Evolutionary conservation across 2,113 vertebrate genomes (phyloP).

Genomic region (Tachysurus fulvidraco): DNA sequence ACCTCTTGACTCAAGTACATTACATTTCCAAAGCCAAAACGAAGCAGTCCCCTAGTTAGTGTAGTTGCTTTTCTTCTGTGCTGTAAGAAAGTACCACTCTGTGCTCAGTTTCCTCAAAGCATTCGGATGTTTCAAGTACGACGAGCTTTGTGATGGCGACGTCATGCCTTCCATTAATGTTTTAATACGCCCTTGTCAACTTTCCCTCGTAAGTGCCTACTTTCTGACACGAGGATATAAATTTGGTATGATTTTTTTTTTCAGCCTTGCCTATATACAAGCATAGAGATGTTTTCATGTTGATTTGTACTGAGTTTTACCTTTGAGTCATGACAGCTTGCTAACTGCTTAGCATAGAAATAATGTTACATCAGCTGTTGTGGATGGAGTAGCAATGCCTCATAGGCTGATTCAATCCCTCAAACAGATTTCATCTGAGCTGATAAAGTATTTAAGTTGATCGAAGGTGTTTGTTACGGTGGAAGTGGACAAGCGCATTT

Average conservation of each 20-base stretch:
- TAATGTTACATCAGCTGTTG: neutral
- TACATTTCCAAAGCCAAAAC: constrained; percentile 45
- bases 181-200: neutral
- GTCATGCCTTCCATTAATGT: constrained; percentile 15
- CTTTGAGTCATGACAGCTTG: neutral
- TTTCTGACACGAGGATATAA: neutral
- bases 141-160: neutral
- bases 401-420: neutral
- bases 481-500: constrained; percentile 2
- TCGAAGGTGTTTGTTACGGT: neutral
- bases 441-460: neutral
- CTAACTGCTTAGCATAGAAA: neutral
- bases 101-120: neutral
- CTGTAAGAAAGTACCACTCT: neutral
- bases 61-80: constrained; percentile 16
- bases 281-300: neutral
- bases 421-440: neutral
- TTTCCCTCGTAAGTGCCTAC: constrained; percentile 3
- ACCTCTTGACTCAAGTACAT: constrained; percentile 44
- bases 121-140: neutral
- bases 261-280: neutral
- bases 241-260: neutral
- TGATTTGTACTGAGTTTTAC: neutral
- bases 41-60: constrained; percentile 7
- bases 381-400: neutral